phyloP scores from a whole-genome alignment of 2,888 invertebrate species.

The Cephus runcator region DNA sequence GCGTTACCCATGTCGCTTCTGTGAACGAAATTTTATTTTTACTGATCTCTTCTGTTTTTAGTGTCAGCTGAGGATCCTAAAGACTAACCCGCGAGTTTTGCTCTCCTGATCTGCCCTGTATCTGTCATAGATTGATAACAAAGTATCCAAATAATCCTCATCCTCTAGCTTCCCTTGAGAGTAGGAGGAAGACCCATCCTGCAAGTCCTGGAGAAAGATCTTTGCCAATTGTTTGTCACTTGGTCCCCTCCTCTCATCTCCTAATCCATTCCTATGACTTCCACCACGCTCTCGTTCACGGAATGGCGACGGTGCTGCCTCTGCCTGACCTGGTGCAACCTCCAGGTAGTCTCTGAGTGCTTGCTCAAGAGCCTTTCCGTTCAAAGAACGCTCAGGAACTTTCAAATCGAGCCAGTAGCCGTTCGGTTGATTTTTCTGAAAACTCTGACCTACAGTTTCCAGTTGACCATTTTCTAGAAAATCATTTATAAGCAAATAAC shows the following conservation, averaged over 20 bases:
- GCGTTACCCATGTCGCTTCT: background rate
- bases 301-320: slow-evolving; percentile 45
- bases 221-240: slow-evolving; percentile 37
- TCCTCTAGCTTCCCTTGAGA: slow-evolving; percentile 32
- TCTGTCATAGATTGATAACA: slow-evolving; percentile 40
- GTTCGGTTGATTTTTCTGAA: slow-evolving; percentile 51
- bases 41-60: background rate
- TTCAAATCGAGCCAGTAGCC: slow-evolving; percentile 13
- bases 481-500: background rate
- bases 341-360: slow-evolving; percentile 51
- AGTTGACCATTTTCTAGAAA: slow-evolving; percentile 60
- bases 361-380: slow-evolving; percentile 46
- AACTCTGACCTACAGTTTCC: slow-evolving; percentile 64
- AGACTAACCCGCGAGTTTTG: slow-evolving; percentile 41
- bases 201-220: slow-evolving; percentile 41
- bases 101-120: slow-evolving; percentile 37
- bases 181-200: slow-evolving; percentile 38
- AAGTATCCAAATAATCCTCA: slow-evolving; percentile 39
- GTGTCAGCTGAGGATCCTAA: background rate
- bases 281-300: slow-evolving; percentile 54
- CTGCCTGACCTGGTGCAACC: slow-evolving; percentile 43
- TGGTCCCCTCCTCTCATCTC: slow-evolving; percentile 4
- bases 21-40: background rate
- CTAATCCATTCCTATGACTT: slow-evolving; percentile 41
- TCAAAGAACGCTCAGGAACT: slow-evolving; percentile 16